Evolutionary conservation across 2,113 vertebrate genomes (phyloP), one percentile per base, ranked within the genome.

Genomic region (Dinomys branickii): DNA sequence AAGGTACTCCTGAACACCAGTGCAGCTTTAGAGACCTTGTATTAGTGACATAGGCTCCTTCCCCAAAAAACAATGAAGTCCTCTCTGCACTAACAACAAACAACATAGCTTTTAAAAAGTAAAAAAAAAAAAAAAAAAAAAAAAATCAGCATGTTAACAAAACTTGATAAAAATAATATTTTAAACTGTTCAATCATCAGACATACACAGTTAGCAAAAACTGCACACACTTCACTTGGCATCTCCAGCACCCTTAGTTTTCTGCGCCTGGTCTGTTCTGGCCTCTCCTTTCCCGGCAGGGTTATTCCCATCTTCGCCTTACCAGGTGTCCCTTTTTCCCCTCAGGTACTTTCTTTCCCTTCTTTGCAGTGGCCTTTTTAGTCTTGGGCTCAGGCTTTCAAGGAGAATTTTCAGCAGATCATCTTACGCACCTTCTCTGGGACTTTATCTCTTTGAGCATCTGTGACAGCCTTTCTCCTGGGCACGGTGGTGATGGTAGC

Each of bases 231-330:
- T 20, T 52, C 30, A 35, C 16, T 52, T 52, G 47, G 47, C 28
- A 54, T 80, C 47, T 80, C 77, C 17, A 35, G 47, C 30, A 35
- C 77, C 50, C 35, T 52, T 3, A 3, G 47, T 4, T 35, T 52
- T 19, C 22, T 54, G 77, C 19, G 47, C 30, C 17, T 54, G 28
- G 30, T 52, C 77, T 80, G 30, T 80, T 80, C 50, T 99, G 99
- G 99, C 99, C 98, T 99, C 99, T 96, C 99, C 99, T 97, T 77
- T 28, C 44, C 13, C 73, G 26, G 99, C 98, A 98, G 98, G 98
- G 93, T 99, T 99, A 98, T 98, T 98, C 90, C 98, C 24, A 28
- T 77, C 73, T 28, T 98, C 98, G 97, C 98, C 98, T 97, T 96
- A 94, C 98, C 98, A 96, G 97, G 98, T 88, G 99, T 99, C 16